These are phyloP conservation scores for Caenorhabditis remanei DNA, from an alignment of 1,140 invertebrate genomes.

Conservation along the genomic window DNA sequence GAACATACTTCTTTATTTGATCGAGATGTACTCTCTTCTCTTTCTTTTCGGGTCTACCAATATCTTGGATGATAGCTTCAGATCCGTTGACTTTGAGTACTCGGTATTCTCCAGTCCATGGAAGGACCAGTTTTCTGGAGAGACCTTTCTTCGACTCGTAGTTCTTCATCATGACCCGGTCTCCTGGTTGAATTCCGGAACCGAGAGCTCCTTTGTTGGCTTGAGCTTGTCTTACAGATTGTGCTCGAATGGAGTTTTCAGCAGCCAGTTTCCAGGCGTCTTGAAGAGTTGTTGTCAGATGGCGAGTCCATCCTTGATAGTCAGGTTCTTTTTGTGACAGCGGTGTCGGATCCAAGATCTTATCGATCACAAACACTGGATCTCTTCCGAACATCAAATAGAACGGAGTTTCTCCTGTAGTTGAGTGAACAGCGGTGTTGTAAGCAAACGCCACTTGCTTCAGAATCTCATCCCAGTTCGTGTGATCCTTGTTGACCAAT, in stretches of 20 bases:
- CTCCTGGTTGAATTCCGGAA: not conserved
- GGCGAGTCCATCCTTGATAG: not conserved
- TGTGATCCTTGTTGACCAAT: not conserved
- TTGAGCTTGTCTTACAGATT: not conserved
- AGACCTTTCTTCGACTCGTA: not conserved
- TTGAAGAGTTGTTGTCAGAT: not conserved
- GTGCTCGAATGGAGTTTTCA: not conserved
- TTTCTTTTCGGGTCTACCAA: not conserved
- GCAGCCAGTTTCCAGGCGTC: not conserved
- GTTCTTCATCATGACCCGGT: not conserved
- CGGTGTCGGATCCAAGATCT: not conserved
- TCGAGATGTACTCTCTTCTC: not conserved
- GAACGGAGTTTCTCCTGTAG: constrained; percentile 34
- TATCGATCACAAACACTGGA: not conserved
- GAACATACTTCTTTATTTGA: not conserved
- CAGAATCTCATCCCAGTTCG: constrained; percentile 34
- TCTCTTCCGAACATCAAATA: constrained; percentile 40
- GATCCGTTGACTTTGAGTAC: not conserved
- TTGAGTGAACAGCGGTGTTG: constrained; percentile 30
- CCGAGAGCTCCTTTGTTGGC: not conserved
- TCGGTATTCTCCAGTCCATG: not conserved
- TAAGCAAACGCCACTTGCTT: not conserved
- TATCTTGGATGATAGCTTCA: not conserved
- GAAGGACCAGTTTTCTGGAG: not conserved
- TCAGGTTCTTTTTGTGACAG: not conserved